Base-by-base conservation (phyloP, 2,113 vertebrate genomes). In the Aythya baeri region DNA sequence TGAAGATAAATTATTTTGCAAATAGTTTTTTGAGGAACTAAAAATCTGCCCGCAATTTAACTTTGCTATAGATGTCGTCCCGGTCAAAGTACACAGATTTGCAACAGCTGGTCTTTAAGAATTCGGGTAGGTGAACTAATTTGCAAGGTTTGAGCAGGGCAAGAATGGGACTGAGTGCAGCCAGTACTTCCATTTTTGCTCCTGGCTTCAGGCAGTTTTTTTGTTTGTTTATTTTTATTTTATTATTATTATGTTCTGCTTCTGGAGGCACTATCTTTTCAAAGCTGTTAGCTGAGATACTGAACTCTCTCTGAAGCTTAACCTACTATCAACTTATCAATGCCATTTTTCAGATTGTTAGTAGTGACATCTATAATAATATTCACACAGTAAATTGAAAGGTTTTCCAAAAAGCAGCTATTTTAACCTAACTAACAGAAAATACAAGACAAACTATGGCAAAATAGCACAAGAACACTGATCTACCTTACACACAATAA, bases 1-100 rank as follows among this genome's bases (percentile, higher is more conserved):
- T 63, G 67, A 91, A 91, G 32, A 94, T 88, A 94, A 94, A 96
- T 96, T 20, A 88, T 90, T 91, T 90, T 80, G 94, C 79, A 83
- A 93, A 93, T 49, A 58, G 63, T 50, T 96, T 91, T 36, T 36
- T 44, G 43, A 89, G 10, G 72, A 94, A 96, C 27, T 13, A 93
- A 90, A 94, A 93, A 83, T 80, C 75, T 91, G 75, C 36, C 71
- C 93, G 68, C 0, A 0, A 57, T 86, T 93, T 95, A 93, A 88
- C 63, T 96, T 91, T 83, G 27, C 59, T 83, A 18, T 66, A 31
- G 65, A 89, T 62, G 50, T 77, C 72, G 36, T 77, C 75, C 17
- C 50, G 73, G 41, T 65, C 75, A 70, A 88, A 83, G 11, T 20
- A 81, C 22, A 75, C 31, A 88, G n/a, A 87, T 83, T 77, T 89